A percentile compares a stretch with the other conserved stretches of the same genome.
These are phyloP conservation scores for Limanda limanda DNA, from an alignment of 2,113 vertebrate species.

Conservation along the genomic window DNA sequence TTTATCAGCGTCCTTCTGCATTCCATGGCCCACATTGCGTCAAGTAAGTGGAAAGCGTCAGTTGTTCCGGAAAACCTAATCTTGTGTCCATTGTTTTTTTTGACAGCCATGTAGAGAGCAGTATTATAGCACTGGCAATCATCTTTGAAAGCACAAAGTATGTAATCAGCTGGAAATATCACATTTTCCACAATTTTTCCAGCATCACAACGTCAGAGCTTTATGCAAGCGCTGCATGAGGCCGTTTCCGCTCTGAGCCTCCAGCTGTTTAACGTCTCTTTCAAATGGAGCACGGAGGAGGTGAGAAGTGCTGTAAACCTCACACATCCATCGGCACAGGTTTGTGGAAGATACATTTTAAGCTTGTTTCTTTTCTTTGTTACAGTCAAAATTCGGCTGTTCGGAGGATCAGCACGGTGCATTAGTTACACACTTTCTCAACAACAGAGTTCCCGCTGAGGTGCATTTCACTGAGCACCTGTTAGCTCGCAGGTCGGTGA, in stretches of 20 bases:
- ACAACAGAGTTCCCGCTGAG: slow-evolving; percentile 72
- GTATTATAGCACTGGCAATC: slow-evolving; percentile 3
- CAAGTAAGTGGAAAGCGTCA: slow-evolving; percentile 74
- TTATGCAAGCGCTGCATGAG: slow-evolving; percentile 75
- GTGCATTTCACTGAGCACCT: slow-evolving; percentile 66
- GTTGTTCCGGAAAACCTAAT: slow-evolving; percentile 4
- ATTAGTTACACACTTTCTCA: slow-evolving; percentile 79
- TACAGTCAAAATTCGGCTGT: slow-evolving; percentile 46
- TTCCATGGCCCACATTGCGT: slow-evolving; percentile 81
- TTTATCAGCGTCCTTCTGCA: slow-evolving; percentile 83
- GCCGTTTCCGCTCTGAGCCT: slow-evolving; percentile 78
- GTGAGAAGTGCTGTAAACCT: slow-evolving; percentile 49
- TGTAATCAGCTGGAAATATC: background rate
- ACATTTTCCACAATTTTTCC: background rate
- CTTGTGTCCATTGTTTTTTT: background rate
- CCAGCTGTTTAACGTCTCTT: slow-evolving; percentile 77
- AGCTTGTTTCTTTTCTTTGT: slow-evolving; percentile 14
- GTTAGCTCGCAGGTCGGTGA: slow-evolving; percentile 77
- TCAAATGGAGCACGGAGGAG: slow-evolving; percentile 62
- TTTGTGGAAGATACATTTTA: slow-evolving; percentile 12
- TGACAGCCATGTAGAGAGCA: too few relatives aligned
- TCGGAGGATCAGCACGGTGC: slow-evolving; percentile 43
- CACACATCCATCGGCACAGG: slow-evolving; percentile 10
- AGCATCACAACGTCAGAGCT: slow-evolving; percentile 70
- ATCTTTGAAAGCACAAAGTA: slow-evolving; percentile 11